Percentiles rank a stretch among this genome's conserved stretches.
Conservation (phyloP, 2,888 invertebrate species). For the Mesoligia furuncula region DNA sequence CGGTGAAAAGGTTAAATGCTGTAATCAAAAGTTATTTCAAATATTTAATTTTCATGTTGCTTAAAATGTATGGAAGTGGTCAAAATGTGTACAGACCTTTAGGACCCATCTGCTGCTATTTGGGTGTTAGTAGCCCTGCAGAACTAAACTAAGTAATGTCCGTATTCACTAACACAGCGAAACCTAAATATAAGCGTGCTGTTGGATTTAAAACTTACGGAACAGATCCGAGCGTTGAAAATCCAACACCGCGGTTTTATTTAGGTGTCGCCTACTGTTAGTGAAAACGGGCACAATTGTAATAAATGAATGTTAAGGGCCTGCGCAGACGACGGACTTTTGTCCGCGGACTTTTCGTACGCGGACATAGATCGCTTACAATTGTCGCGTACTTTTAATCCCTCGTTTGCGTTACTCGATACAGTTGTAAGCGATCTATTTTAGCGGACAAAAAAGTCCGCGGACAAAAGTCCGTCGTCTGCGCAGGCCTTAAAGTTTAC, state of each 20-base stretch:
- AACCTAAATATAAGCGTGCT: neutral
- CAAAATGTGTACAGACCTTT: slow-evolving; percentile 1
- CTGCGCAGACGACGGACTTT: no score
- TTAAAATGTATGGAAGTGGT: neutral
- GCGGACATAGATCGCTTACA: no score
- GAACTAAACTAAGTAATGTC: slow-evolving; percentile 1
- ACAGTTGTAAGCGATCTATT: no score
- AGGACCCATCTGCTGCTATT: neutral
- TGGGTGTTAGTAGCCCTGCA: neutral
- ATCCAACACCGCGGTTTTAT: neutral
- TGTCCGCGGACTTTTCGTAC: no score
- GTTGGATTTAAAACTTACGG: no score
- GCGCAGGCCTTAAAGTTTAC: no score
- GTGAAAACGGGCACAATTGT: neutral
- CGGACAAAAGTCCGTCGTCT: no score
- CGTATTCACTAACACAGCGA: neutral
- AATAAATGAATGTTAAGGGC: neutral
- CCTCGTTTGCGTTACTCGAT: no score
- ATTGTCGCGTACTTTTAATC: no score
- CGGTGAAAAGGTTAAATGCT: no score
- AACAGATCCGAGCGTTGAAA: neutral
- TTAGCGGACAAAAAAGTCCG: no score
- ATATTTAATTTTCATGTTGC: neutral
- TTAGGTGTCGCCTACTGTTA: no score
- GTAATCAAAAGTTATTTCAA: neutral